These are phyloP conservation scores for Himalopsyche phryganea DNA, from an alignment of 1,140 invertebrate genomes.

Conservation along the genomic window DNA sequence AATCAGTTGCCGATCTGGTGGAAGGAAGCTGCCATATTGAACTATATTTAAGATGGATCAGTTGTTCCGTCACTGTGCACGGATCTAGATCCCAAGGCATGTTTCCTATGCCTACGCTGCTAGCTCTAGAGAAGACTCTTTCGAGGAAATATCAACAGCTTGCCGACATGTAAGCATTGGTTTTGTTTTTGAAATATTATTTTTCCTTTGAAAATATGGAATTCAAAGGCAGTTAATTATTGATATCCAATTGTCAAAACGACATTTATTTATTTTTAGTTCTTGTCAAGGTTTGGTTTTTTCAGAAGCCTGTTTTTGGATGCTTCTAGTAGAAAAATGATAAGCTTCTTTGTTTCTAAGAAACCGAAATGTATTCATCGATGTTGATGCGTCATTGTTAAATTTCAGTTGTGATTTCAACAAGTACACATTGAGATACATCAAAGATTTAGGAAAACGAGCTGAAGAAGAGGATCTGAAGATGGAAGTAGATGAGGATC, in stretches of 20 bases:
- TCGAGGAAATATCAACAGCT: conserved; percentile 76
- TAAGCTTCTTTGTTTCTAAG: no score
- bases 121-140: conserved; percentile 77
- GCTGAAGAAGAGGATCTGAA: conserved; percentile 25
- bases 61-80: conserved; percentile 61
- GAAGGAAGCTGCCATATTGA: conserved; percentile 80
- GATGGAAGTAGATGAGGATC: conserved; percentile 39
- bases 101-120: conserved; percentile 60
- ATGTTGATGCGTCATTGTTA: no score
- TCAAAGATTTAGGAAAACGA: conserved; percentile 54
- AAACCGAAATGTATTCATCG: no score
- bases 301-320: no score
- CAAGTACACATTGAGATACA: conserved; percentile 69
- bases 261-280: no score
- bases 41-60: conserved; percentile 83
- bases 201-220: neutral
- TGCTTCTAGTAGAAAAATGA: no score
- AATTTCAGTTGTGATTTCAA: conserved; percentile 79
- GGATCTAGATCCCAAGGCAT: conserved; percentile 46
- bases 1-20: conserved; percentile 65
- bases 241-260: no score
- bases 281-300: no score
- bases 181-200: neutral
- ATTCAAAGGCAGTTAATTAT: neutral
- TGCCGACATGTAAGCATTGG: conserved; percentile 74